Evolutionary conservation across 2,113 vertebrate genomes (phyloP), one percentile per base, ranked within the genome.

Genomic region (Bagarius yarrelli): DNA sequence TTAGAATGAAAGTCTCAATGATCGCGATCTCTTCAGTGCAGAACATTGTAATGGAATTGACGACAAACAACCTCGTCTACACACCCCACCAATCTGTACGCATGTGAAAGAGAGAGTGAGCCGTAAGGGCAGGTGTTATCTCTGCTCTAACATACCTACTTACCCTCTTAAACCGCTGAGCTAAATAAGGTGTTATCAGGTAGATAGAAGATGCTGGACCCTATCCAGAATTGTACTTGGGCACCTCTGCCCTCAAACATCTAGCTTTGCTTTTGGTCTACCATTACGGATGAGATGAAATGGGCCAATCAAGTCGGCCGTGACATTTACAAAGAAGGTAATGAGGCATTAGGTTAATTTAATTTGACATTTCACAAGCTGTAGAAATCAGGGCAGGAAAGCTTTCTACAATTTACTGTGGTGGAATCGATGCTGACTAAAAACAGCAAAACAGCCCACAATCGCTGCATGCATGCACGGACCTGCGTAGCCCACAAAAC

Each of bases 271-370:
- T 79, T 53, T 64, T 50, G 18, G 14, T 30, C 57, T 70, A 63
- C 67, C 25, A 32, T 47, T 56, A 36, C 21, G 55, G 36, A 56
- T 23, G 55, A 73, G 50, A 59, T 71, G 9, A 15, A 83, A 79
- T 71, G 61, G 53, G 32, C 60, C 67, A 69, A 47, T 59, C 53
- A 79, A 50, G 13, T 19, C 40, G 74, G 72, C 61, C 76, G 11
- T 63, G 21, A 12, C 11, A 25, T 57, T 78, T 57, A 60, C 23
- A 67, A 57, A 82, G n/a, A 77, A 71, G 47, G 34, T 61, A 25
- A 78, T 18, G 25, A 70, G n/a, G 50, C 55, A 64, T 27, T 30
- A 11, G 16, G 44, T 71, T 40, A 19, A 73, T 67, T 79, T 79
- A n/a, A 61, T 73, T 70, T 27, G 27, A 27, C 64, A 57, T 34